phyloP scores from a whole-genome alignment of 2,888 invertebrate genomes.

The Dysmachus trigonus region DNA sequence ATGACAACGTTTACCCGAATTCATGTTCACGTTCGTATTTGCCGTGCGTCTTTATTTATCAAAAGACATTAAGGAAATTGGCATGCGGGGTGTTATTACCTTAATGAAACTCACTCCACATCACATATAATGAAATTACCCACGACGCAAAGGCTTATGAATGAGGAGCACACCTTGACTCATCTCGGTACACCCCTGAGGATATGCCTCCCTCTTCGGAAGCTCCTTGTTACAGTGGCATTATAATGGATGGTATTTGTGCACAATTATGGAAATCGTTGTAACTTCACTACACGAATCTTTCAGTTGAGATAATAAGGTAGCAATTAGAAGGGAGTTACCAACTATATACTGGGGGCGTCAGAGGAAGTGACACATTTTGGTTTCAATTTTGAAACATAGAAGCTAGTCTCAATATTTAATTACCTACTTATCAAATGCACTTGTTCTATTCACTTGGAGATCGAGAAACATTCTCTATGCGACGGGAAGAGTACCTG shows the following conservation, averaged over 20 bases:
- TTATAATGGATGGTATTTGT: neutral
- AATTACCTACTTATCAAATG: neutral
- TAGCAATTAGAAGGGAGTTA: neutral
- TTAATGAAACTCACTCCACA: neutral
- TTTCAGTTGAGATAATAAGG: neutral
- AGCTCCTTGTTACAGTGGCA: neutral
- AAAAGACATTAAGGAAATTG: neutral
- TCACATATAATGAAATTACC: neutral
- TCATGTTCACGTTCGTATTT: neutral
- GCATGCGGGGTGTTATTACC: neutral
- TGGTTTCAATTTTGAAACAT: neutral
- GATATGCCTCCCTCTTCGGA: neutral
- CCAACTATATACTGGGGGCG: neutral
- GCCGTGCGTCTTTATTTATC: neutral
- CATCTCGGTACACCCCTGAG: neutral
- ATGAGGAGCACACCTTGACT: neutral
- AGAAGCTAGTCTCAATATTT: neutral
- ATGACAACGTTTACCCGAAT: neutral
- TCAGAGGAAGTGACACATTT: neutral
- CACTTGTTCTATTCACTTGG: neutral
- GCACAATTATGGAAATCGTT: neutral
- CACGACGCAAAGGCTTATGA: neutral
- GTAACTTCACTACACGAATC: neutral
- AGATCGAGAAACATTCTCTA: neutral
- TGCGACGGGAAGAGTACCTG: neutral